Conservation (phyloP, 2,888 invertebrate genomes). For the Bombyx huttoni region DNA sequence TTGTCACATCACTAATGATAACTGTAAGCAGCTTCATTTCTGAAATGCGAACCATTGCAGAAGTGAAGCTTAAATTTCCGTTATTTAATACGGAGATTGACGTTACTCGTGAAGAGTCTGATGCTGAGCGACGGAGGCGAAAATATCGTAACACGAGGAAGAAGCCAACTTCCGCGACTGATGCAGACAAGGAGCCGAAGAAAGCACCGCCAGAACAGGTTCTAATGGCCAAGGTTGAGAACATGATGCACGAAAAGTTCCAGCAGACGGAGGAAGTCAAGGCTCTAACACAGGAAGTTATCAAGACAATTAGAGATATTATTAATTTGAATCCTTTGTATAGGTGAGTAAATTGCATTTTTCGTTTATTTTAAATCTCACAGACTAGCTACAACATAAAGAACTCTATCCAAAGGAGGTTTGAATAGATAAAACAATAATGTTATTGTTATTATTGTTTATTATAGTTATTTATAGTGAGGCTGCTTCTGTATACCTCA, state of each 20-base stretch:
- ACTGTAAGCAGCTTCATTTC: constrained; percentile 38
- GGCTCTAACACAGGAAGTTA: constrained; percentile 95
- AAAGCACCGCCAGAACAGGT: constrained; percentile 57
- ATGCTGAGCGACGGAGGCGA: constrained; percentile 70
- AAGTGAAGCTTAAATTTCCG: constrained; percentile 87
- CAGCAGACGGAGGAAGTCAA: constrained; percentile 95
- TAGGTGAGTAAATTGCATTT: constrained; percentile 43
- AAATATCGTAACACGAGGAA: constrained; percentile 51
- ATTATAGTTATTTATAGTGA: no score
- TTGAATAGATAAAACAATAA: no score
- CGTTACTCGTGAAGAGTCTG: constrained; percentile 84
- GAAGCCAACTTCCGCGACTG: constrained; percentile 12
- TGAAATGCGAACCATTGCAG: constrained; percentile 60
- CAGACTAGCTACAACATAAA: no score
- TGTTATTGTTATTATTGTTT: no score
- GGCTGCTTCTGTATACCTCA: no score
- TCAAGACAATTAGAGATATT: constrained; percentile 97
- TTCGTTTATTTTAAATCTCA: no score
- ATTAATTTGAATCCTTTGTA: constrained; percentile 97
- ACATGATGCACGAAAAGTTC: constrained; percentile 90
- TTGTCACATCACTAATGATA: no score
- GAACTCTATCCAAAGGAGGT: no score
- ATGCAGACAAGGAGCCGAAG: constrained; percentile 24
- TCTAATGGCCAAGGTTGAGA: constrained; percentile 95
- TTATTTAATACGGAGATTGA: constrained; percentile 86